Base-by-base conservation (phyloP, 2,797 vertebrate genomes). In the Vipera latastei region DNA sequence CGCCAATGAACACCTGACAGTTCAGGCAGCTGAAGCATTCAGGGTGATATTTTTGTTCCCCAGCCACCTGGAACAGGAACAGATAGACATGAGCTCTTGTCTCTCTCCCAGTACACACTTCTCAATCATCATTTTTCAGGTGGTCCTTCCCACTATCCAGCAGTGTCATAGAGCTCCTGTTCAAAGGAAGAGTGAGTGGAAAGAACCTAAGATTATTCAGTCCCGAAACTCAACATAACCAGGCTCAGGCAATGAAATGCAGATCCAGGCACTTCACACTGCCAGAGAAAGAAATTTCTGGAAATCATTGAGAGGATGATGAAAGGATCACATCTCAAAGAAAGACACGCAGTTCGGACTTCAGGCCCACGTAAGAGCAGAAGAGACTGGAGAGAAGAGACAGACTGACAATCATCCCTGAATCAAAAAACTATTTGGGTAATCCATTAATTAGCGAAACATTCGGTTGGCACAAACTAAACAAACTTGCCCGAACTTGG, bases 11-110 rank as follows among this genome's bases (percentile, higher is more conserved):
- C 0, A 97, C 90, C 90, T 96, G 98, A 92, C 99, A 99, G 73
- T 98, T 98, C 95, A 99, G 98, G 95, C 99, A 99, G 95, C 98
- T 98, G 98, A 99, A 99, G 96, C 99, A 99, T 96, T 99, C 99
- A 0, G 99, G 99, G 97, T 99, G 99, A 96, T 99, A 99, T 96
- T 99, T 99, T 97, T 99, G 98, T 95, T 99, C 99, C 92, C 99
- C 99, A 0, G 99, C 99, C 78, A 99, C 99, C 99, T 99, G 97
- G 0, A 1, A 61, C 11, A 56, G 56, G 55, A 63, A 57, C 0
- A 38, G 53, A 22, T 16, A 85, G 56, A 51, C 0, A 6, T 28
- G 55, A 90, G 3, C 22, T 0, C 2, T 51, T 0, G 22, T 12
- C 8, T 18, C 5, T 60, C 26, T 61, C 26, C 16, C 20, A 0